These are phyloP conservation scores for Gavialis gangeticus DNA, from an alignment of 2,113 vertebrate genomes.

Conservation along the genomic window DNA sequence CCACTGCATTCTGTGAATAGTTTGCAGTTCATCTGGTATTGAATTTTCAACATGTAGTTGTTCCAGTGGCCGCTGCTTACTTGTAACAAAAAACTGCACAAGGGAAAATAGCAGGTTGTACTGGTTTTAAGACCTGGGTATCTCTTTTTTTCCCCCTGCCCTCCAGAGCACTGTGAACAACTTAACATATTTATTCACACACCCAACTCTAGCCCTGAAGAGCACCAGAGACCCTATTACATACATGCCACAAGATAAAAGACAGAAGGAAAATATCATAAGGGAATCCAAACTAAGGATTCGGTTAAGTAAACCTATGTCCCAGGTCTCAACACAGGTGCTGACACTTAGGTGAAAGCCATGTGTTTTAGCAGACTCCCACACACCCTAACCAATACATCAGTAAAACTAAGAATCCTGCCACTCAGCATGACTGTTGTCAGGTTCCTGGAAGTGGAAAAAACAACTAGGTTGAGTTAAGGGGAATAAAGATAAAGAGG, in stretches of 20 bases:
- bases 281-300: not conserved
- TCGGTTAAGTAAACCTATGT: not conserved
- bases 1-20: not conserved
- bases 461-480: not conserved
- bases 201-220: not conserved
- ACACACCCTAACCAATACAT: not conserved
- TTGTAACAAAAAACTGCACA: not conserved
- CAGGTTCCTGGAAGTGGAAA: not conserved
- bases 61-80: not conserved
- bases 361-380: not conserved
- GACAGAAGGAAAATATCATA: not conserved
- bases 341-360: not conserved
- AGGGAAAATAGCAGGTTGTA: too few species aligned
- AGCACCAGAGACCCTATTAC: slow-evolving; percentile 5
- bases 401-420: not conserved
- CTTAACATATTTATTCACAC: not conserved
- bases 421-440: not conserved
- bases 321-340: not conserved
- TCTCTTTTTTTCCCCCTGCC: not conserved
- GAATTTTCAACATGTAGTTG: not conserved
- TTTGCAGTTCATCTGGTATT: not conserved
- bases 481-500: not conserved
- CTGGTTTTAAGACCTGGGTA: not conserved
- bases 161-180: not conserved
- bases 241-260: slow-evolving; percentile 22